These are phyloP conservation scores for Burhinus bistriatus DNA, from an alignment of 2,113 vertebrate genomes.

Conservation along the genomic window DNA sequence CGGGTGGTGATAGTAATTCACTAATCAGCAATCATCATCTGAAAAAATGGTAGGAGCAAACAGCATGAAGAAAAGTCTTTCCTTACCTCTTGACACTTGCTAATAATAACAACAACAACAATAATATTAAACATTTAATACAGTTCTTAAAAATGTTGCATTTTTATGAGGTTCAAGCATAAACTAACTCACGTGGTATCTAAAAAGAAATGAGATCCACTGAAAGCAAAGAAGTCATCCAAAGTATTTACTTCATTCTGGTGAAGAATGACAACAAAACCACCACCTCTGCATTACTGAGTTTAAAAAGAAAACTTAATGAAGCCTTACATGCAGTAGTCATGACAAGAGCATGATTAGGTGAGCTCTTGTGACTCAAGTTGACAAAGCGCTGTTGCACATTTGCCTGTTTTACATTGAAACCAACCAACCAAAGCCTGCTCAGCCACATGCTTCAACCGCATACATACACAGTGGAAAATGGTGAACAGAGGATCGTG, in stretches of 20 bases:
- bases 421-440: not conserved
- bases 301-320: not conserved
- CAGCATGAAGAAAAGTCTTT: not conserved
- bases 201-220: not conserved
- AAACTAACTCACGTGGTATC: not conserved
- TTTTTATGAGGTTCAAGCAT: not conserved
- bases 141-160: not conserved
- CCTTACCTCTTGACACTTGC: not conserved
- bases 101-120: not conserved
- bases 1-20: not conserved
- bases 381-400: rapidly evolving
- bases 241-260: not conserved
- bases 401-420: not conserved
- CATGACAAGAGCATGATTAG: not conserved
- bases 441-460: not conserved
- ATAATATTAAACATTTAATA: not conserved
- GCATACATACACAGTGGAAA: not conserved
- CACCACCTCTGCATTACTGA: not conserved
- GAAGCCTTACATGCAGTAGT: not conserved
- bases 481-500: not conserved
- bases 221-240: not conserved
- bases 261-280: not conserved
- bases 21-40: not conserved
- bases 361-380: not conserved
- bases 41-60: not conserved